Percentiles rank a stretch among this genome's conserved stretches.
Evolutionary conservation across 1,140 invertebrate genomes (phyloP).

Genomic region (Epicauta chinensis): DNA sequence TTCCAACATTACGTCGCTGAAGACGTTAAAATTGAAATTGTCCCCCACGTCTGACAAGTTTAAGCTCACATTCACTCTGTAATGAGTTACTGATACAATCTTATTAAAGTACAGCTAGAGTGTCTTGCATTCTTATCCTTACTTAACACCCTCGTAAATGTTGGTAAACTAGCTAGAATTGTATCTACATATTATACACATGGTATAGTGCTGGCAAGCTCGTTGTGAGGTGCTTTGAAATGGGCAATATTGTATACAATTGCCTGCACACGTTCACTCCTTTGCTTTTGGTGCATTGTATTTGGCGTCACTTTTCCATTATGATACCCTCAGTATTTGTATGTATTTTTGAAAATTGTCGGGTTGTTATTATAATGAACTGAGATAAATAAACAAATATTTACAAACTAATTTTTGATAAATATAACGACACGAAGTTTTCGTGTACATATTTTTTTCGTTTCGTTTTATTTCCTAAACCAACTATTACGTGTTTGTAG

Average conservation of each 20-base stretch:
- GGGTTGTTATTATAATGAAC: too few relatives aligned
- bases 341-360: too few relatives aligned
- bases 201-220: slow-evolving; percentile 11
- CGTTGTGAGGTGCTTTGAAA: slow-evolving; percentile 3
- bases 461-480: neutral
- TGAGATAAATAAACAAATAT: too few relatives aligned
- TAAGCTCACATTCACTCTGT: slow-evolving; percentile 26
- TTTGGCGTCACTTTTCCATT: too few relatives aligned
- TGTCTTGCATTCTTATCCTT: slow-evolving; percentile 26
- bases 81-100: slow-evolving; percentile 33
- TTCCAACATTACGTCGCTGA: slow-evolving; percentile 14
- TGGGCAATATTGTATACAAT: too few relatives aligned
- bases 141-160: slow-evolving; percentile 26
- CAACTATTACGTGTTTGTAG: too few relatives aligned
- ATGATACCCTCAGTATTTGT: too few relatives aligned
- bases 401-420: too few relatives aligned
- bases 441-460: slow-evolving; percentile 1
- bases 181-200: slow-evolving; percentile 8
- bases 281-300: too few relatives aligned
- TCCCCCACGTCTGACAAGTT: slow-evolving; percentile 16
- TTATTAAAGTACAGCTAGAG: slow-evolving; percentile 29
- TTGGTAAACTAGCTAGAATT: slow-evolving; percentile 8
- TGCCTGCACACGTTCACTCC: too few relatives aligned
- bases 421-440: too few relatives aligned
- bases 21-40: slow-evolving; percentile 29